phyloP scores from a whole-genome alignment of 1,140 invertebrate genomes.

The Drosophila azteca region DNA sequence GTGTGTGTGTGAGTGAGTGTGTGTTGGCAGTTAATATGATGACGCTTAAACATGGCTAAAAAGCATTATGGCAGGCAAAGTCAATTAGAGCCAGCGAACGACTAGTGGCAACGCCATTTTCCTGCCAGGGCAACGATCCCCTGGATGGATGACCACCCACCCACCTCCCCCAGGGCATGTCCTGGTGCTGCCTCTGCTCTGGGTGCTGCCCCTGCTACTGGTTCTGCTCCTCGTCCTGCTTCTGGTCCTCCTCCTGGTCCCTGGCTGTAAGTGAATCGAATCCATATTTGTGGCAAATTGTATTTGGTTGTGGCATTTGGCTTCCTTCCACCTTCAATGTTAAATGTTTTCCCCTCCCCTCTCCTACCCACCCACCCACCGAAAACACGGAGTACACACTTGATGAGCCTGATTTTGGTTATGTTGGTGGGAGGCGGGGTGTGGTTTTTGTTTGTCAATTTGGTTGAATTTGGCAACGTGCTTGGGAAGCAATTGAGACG shows the following conservation, averaged over 20 bases:
- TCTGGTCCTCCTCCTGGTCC: not conserved
- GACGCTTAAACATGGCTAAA: slow-evolving; percentile 71
- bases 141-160: too few species aligned
- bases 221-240: too few species aligned
- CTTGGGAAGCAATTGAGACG: slow-evolving; percentile 42
- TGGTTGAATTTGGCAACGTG: slow-evolving; percentile 59
- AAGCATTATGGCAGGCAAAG: slow-evolving; percentile 70
- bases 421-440: not conserved
- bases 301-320: slow-evolving; percentile 64
- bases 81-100: slow-evolving; percentile 62
- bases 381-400: slow-evolving; percentile 16
- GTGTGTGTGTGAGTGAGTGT: slow-evolving; percentile 4
- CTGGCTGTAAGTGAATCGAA: slow-evolving; percentile 49
- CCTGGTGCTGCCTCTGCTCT: too few species aligned
- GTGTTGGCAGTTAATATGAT: slow-evolving; percentile 60
- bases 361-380: not conserved
- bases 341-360: not conserved
- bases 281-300: slow-evolving; percentile 67
- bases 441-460: slow-evolving; percentile 78
- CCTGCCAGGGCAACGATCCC: slow-evolving; percentile 17
- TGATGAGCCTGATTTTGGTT: slow-evolving; percentile 57
- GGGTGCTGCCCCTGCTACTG: too few species aligned
- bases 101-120: slow-evolving; percentile 21
- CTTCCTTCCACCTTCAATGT: slow-evolving; percentile 40
- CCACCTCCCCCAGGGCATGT: too few species aligned